Conservation (phyloP, 1,140 invertebrate genomes). For the Drosophila parvula region DNA sequence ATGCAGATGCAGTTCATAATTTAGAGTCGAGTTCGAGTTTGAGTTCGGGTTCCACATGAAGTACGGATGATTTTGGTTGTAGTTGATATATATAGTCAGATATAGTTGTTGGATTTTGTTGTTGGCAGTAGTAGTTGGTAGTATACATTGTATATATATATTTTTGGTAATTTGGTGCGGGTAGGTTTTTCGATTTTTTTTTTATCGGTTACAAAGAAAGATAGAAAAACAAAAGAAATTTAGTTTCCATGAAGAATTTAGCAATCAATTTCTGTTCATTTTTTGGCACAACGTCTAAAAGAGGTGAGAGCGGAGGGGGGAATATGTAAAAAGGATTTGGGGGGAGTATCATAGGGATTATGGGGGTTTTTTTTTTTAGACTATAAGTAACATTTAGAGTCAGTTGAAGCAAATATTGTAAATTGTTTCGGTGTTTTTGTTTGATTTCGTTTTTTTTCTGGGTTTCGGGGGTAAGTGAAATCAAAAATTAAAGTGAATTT, state of each 20-base stretch:
- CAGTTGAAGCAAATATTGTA: slow-evolving; percentile 32
- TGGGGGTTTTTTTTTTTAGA: not conserved
- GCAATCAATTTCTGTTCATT: slow-evolving; percentile 50
- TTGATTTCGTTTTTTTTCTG: not conserved
- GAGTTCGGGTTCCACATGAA: slow-evolving; percentile 41
- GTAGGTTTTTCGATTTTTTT: slow-evolving; percentile 58
- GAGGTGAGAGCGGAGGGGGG: slow-evolving; percentile 3
- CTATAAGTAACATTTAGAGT: slow-evolving; percentile 48
- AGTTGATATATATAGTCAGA: slow-evolving; percentile 44
- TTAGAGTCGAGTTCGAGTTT: slow-evolving; percentile 47
- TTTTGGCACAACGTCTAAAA: slow-evolving; percentile 54
- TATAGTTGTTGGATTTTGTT: slow-evolving; percentile 51
- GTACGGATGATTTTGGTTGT: slow-evolving; percentile 57
- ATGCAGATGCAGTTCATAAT: slow-evolving; percentile 54
- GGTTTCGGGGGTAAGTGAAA: slow-evolving; percentile 41
- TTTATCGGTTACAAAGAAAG: slow-evolving; percentile 56
- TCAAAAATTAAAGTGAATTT: slow-evolving; percentile 86
- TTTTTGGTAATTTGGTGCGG: slow-evolving; percentile 60
- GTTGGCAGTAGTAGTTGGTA: slow-evolving; percentile 22
- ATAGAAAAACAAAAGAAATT: slow-evolving; percentile 54
- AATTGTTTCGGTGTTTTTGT: slow-evolving; percentile 34
- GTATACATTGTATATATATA: slow-evolving; percentile 50
- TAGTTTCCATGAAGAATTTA: slow-evolving; percentile 57
- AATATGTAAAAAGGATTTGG: not conserved
- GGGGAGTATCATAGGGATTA: not conserved